Evolutionary conservation across 2,888 invertebrate genomes (phyloP).

Genomic region (Elysia crispata): DNA sequence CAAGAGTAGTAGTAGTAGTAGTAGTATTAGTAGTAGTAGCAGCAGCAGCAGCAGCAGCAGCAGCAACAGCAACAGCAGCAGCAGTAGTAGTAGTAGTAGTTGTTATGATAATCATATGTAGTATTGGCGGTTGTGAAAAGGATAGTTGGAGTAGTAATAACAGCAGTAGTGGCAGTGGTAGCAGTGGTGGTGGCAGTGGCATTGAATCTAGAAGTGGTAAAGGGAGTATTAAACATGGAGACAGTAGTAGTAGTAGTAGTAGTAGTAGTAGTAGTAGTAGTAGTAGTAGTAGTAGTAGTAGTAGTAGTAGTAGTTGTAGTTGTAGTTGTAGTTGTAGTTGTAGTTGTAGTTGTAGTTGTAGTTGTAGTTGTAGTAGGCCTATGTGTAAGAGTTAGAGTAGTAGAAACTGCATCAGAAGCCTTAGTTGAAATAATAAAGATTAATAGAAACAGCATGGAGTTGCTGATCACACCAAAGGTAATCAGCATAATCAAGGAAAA

Average conservation of each 20-base stretch:
- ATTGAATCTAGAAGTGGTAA: not conserved
- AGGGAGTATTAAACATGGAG: not conserved
- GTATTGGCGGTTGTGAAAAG: too few relatives aligned
- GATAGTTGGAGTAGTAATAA: too few relatives aligned
- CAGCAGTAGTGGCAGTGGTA: not conserved
- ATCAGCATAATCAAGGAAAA: too few relatives aligned
- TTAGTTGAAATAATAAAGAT: too few relatives aligned
- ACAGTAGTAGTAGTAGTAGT: not conserved
- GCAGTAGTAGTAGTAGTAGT: too few relatives aligned
- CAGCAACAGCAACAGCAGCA: too few relatives aligned
- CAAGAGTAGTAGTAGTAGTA: too few relatives aligned
- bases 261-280: not conserved
- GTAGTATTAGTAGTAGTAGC: too few relatives aligned
- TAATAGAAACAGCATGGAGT: too few relatives aligned
- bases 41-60: too few relatives aligned
- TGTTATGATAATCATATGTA: too few relatives aligned
- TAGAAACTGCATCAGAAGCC: not conserved
- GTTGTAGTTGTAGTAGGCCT: not conserved
- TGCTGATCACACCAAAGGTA: too few relatives aligned
- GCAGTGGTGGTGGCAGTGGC: not conserved
- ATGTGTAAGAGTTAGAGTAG: not conserved
- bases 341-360: not conserved
- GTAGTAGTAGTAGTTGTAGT: not conserved
- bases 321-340: not conserved
- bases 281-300: not conserved